Evolutionary conservation across 2,113 vertebrate genomes (phyloP).

Genomic region (Phrynosoma platyrhinos): DNA sequence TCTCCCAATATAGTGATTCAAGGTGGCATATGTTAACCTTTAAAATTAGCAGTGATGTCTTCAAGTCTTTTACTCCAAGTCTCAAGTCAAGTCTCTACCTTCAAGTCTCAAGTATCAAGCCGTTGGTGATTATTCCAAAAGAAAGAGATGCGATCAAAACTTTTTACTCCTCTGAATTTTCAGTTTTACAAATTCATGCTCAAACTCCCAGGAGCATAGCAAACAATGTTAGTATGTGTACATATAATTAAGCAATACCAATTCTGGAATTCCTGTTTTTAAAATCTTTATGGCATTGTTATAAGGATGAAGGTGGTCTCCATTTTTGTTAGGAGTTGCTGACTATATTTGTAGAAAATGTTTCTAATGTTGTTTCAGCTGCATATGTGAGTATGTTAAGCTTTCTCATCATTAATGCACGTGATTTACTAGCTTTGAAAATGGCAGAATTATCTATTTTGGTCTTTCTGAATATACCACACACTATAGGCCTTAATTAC

Average conservation of each 20-base stretch:
- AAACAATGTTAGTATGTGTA: too few species aligned
- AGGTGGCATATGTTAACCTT: too few species aligned
- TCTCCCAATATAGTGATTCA: too few species aligned
- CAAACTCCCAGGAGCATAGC: too few species aligned
- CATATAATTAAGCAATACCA: not conserved
- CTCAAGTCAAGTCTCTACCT: too few species aligned
- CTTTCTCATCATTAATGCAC: slow-evolving; percentile 58
- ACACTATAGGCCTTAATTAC: slow-evolving; percentile 44
- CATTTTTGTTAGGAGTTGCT: slow-evolving; percentile 49
- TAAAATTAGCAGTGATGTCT: too few species aligned
- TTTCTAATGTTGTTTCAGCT: slow-evolving; percentile 76
- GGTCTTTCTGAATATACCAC: slow-evolving; percentile 49
- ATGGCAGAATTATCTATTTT: slow-evolving; percentile 59
- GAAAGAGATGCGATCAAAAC: slow-evolving; percentile 36
- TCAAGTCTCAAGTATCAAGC: too few species aligned
- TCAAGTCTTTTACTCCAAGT: too few species aligned
- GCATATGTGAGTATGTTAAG: slow-evolving; percentile 61
- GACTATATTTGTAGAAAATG: slow-evolving; percentile 51
- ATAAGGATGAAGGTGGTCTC: slow-evolving; percentile 37
- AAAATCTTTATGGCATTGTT: slow-evolving; percentile 6
- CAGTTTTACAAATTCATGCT: slow-evolving; percentile 24
- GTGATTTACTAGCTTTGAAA: slow-evolving; percentile 65
- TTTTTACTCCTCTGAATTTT: not conserved
- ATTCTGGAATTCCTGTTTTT: not conserved
- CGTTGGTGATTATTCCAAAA: slow-evolving; percentile 28